Conservation (phyloP, 1,140 invertebrate genomes). For the Philotrypesis tridentata region DNA sequence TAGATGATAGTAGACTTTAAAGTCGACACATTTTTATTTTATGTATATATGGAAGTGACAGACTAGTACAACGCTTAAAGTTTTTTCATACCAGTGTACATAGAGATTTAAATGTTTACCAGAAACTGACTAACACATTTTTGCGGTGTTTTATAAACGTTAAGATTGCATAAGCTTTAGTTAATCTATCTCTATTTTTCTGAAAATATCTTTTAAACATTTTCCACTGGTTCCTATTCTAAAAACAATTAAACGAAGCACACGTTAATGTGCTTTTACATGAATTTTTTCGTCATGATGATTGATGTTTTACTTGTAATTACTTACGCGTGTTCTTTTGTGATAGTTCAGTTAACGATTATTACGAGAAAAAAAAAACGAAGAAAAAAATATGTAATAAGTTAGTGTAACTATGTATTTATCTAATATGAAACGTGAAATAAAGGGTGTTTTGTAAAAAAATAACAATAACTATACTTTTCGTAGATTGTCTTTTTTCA, state of each 20-base stretch:
- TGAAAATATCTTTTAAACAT: neutral
- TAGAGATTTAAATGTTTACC: neutral
- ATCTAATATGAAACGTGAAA: conserved; percentile 9
- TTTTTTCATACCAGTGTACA: conserved; percentile 23
- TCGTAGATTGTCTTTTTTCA: conserved; percentile 33
- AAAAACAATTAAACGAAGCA: neutral
- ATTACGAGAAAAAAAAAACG: neutral
- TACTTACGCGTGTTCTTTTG: neutral
- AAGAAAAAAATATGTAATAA: neutral
- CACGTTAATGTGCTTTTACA: conserved; percentile 7
- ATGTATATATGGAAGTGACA: neutral
- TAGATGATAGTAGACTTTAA: conserved; percentile 66
- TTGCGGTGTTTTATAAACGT: conserved; percentile 22
- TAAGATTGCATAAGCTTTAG: neutral
- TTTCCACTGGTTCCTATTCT: neutral
- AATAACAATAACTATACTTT: conserved; percentile 5
- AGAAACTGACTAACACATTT: conserved; percentile 41
- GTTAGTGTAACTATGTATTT: conserved; percentile 6
- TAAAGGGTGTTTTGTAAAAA: conserved; percentile 39
- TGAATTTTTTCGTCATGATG: neutral
- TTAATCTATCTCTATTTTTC: neutral
- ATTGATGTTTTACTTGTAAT: neutral
- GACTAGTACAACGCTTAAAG: neutral
- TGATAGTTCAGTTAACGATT: conserved; percentile 15
- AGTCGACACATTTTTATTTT: conserved; percentile 28